A percentile compares a stretch with the other conserved stretches of the same genome.
These are phyloP conservation scores for Callopanchax toddi DNA, from an alignment of 2,113 vertebrate species.

Conservation along the genomic window DNA sequence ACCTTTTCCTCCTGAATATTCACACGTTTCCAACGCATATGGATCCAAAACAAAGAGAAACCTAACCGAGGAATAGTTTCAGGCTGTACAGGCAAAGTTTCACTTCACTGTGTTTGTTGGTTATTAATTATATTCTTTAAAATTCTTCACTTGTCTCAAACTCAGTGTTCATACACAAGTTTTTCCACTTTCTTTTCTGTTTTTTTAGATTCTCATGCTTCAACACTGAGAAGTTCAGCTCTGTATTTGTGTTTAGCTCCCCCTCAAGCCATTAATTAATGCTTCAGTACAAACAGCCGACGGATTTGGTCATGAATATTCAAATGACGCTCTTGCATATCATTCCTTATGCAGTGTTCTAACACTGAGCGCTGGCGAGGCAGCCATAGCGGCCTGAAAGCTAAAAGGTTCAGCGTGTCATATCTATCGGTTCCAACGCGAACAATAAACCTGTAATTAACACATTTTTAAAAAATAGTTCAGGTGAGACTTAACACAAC, in stretches of 20 bases:
- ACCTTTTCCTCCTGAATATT: conserved; percentile 65
- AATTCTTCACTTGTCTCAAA: background rate
- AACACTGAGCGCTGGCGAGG: conserved; percentile 39
- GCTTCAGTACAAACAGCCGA: conserved; percentile 96
- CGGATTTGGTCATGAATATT: conserved; percentile 99
- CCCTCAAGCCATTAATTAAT: conserved; percentile 99
- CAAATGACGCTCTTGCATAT: conserved; percentile 92
- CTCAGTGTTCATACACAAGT: conserved; percentile 3
- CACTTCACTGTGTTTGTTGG: background rate
- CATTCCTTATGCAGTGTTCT: conserved; percentile 71
- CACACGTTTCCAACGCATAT: conserved; percentile 50
- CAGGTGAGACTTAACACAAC: conserved; percentile 14
- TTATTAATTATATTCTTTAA: conserved; percentile 4
- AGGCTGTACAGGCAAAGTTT: background rate
- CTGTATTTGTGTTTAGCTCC: conserved; percentile 85
- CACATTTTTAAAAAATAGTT: conserved; percentile 1
- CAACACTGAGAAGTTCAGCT: conserved; percentile 17
- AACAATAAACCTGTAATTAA: conserved; percentile 15
- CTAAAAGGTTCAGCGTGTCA: conserved; percentile 16
- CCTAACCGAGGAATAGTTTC: conserved; percentile 3
- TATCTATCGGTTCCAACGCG: conserved; percentile 31
- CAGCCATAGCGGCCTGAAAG: conserved; percentile 38
- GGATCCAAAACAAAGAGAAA: conserved; percentile 35
- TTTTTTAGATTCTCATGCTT: conserved; percentile 27
- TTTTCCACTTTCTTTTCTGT: conserved; percentile 9